phyloP scores from a whole-genome alignment of 2,797 vertebrate genomes.

The Nannoperca obscura region DNA sequence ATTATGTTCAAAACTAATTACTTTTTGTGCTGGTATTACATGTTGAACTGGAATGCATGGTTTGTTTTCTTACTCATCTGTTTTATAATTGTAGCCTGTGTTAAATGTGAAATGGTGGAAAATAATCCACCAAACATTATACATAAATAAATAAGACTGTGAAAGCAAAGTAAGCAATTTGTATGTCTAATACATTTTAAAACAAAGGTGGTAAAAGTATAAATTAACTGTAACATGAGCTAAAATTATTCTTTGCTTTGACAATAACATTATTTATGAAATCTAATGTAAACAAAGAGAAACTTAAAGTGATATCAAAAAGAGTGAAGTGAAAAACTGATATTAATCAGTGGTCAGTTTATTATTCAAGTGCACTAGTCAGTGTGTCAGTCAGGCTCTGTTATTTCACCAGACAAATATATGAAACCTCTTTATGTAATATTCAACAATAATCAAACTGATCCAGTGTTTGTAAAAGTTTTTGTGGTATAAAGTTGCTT shows the following conservation, averaged over 20 bases:
- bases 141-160: neutral
- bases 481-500: neutral
- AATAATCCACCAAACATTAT: slow-evolving; percentile 7
- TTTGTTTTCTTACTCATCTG: slow-evolving; percentile 38
- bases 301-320: neutral
- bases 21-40: slow-evolving; percentile 56
- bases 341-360: neutral
- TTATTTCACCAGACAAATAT: neutral
- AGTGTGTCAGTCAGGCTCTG: neutral
- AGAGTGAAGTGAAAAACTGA: neutral
- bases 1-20: slow-evolving; percentile 68
- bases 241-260: neutral
- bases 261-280: neutral
- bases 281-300: neutral
- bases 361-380: neutral
- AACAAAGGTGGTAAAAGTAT: neutral
- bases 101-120: slow-evolving; percentile 46
- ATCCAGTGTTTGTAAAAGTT: neutral
- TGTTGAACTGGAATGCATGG: slow-evolving; percentile 42
- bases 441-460: neutral
- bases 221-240: fast-evolving
- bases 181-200: neutral
- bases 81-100: slow-evolving; percentile 41
- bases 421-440: neutral
- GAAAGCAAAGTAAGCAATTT: neutral